phyloP scores from a whole-genome alignment of 2,888 invertebrate genomes.

The Drosophila nigricruria region DNA sequence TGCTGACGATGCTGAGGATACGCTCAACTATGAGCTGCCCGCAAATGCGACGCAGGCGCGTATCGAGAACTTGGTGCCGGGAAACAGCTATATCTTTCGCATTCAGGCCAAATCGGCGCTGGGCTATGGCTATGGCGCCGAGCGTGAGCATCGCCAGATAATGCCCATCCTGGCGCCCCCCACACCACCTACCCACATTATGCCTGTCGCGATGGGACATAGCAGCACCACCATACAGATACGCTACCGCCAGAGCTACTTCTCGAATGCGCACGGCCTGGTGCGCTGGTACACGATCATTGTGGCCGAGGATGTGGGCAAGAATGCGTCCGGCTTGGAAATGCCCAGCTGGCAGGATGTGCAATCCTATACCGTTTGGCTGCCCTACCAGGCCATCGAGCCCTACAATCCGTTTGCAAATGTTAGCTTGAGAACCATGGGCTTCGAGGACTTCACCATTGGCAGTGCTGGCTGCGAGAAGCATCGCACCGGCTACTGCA shows the following conservation, averaged over 20 bases:
- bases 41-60: slow-evolving; percentile 89
- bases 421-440: slow-evolving; percentile 86
- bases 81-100: slow-evolving; percentile 92
- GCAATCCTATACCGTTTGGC: slow-evolving; percentile 94
- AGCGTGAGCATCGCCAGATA: slow-evolving; percentile 90
- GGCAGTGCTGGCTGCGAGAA: slow-evolving; percentile 93
- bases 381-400: slow-evolving; percentile 96
- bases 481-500: slow-evolving; percentile 93
- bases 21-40: slow-evolving; percentile 88
- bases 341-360: slow-evolving; percentile 98
- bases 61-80: slow-evolving; percentile 91
- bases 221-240: slow-evolving; percentile 91
- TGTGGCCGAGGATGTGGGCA: slow-evolving; percentile 94
- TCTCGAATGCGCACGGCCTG: slow-evolving; percentile 93
- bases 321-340: slow-evolving; percentile 91
- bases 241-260: slow-evolving; percentile 94
- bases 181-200: slow-evolving; percentile 89
- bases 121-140: slow-evolving; percentile 92
- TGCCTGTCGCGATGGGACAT: slow-evolving; percentile 91
- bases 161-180: slow-evolving; percentile 95
- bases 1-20: slow-evolving; percentile 88
- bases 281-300: slow-evolving; percentile 94
- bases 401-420: slow-evolving; percentile 95
- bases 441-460: slow-evolving; percentile 94
- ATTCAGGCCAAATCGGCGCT: slow-evolving; percentile 94